Evolutionary conservation across 2,888 invertebrate species (phyloP).

Genomic region (Tyria jacobaeae): DNA sequence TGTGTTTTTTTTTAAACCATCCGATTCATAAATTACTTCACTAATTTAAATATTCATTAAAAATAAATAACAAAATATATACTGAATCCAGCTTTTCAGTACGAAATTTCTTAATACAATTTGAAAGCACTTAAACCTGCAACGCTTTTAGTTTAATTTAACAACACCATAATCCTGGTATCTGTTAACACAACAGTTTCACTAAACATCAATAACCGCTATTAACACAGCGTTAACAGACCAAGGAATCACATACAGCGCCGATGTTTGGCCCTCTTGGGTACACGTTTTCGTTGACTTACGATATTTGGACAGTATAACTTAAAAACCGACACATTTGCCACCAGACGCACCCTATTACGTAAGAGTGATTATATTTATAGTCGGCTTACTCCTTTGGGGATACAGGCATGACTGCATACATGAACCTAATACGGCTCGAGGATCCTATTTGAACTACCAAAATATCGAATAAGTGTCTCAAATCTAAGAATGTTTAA

Average conservation of each 20-base stretch:
- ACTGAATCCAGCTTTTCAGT: too few relatives aligned
- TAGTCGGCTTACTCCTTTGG: too few relatives aligned
- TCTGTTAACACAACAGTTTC: constrained; percentile 31
- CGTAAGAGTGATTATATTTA: too few relatives aligned
- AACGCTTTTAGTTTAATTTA: constrained; percentile 20
- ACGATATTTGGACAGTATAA: constrained; percentile 12
- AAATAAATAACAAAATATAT: too few relatives aligned
- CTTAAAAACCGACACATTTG: not conserved
- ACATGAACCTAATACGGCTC: too few relatives aligned
- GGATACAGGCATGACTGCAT: too few relatives aligned
- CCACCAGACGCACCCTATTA: not conserved
- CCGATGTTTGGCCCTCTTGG: constrained; percentile 40
- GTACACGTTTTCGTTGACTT: constrained; percentile 27
- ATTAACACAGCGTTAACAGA: constrained; percentile 51
- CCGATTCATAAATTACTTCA: too few relatives aligned
- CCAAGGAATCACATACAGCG: constrained; percentile 44
- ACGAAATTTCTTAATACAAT: not conserved
- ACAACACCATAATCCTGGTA: constrained; percentile 34
- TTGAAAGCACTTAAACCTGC: not conserved
- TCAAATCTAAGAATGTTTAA: too few relatives aligned
- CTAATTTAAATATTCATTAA: too few relatives aligned
- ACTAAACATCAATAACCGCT: constrained; percentile 49
- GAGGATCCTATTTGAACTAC: too few relatives aligned
- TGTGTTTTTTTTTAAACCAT: too few relatives aligned
- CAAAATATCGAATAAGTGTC: too few relatives aligned